phyloP scores from a whole-genome alignment of 2,888 invertebrate genomes.

The Meteorus colon region DNA sequence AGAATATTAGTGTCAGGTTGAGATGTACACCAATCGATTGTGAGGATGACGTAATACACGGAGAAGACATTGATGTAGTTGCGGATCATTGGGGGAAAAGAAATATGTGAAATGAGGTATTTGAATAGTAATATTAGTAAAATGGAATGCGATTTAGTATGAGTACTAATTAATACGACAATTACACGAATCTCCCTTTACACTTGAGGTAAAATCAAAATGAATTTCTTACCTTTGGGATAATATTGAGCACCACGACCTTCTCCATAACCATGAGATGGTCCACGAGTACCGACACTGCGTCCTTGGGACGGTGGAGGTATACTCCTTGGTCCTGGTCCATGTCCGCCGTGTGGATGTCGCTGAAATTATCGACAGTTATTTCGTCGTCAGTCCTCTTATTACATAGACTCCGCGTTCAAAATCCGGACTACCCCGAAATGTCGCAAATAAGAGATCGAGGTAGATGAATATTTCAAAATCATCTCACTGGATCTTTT shows the following conservation, averaged over 20 bases:
- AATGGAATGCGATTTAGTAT: conserved; percentile 30
- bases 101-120: conserved; percentile 19
- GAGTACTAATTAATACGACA: neutral
- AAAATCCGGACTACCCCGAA: too few relatives aligned
- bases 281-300: conserved; percentile 74
- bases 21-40: conserved; percentile 72
- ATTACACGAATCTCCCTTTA: neutral
- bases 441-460: too few relatives aligned
- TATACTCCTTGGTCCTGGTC: conserved; percentile 67
- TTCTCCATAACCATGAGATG: conserved; percentile 82
- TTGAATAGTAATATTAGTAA: conserved; percentile 23
- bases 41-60: conserved; percentile 70
- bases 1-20: conserved; percentile 65
- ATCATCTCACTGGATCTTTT: too few relatives aligned
- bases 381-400: neutral
- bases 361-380: conserved; percentile 61
- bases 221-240: conserved; percentile 78
- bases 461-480: neutral
- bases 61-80: conserved; percentile 71
- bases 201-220: neutral
- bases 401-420: neutral
- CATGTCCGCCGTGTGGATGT: conserved; percentile 71
- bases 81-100: conserved; percentile 51
- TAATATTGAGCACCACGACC: conserved; percentile 82
- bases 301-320: conserved; percentile 64